phyloP scores from a whole-genome alignment of 2,888 invertebrate genomes.

The Acanthosepion pharaonis region DNA sequence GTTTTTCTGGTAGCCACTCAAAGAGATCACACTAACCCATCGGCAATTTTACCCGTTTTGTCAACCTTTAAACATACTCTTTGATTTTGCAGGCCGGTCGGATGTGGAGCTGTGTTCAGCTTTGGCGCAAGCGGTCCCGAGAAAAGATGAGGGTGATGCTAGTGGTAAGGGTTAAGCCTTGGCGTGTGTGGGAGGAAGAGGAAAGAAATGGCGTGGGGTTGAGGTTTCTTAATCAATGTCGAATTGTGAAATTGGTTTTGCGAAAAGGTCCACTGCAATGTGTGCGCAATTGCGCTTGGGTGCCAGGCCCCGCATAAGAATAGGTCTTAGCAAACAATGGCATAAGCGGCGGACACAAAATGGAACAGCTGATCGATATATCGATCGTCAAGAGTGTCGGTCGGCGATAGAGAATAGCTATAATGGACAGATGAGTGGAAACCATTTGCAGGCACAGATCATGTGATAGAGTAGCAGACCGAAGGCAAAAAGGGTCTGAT shows the following conservation, averaged over 20 bases:
- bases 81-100: not conserved
- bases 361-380: not conserved
- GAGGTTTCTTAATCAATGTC: not conserved
- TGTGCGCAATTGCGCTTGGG: not conserved
- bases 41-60: not conserved
- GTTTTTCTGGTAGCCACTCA: not conserved
- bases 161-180: conserved; percentile 3
- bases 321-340: not conserved
- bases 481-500: not conserved
- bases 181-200: not conserved
- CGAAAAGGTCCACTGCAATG: not conserved
- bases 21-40: not conserved
- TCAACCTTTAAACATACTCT: not conserved
- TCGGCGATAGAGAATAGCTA: not conserved
- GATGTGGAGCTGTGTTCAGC: not conserved
- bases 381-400: not conserved
- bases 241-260: not conserved
- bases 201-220: not conserved
- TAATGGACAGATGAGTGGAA: not conserved
- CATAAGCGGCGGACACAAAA: not conserved
- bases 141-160: not conserved
- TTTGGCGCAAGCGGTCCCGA: not conserved
- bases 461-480: not conserved
- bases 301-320: not conserved
- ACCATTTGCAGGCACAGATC: not conserved